phyloP scores from a whole-genome alignment of 2,797 vertebrate genomes.

The Ctenopoma multispine region DNA sequence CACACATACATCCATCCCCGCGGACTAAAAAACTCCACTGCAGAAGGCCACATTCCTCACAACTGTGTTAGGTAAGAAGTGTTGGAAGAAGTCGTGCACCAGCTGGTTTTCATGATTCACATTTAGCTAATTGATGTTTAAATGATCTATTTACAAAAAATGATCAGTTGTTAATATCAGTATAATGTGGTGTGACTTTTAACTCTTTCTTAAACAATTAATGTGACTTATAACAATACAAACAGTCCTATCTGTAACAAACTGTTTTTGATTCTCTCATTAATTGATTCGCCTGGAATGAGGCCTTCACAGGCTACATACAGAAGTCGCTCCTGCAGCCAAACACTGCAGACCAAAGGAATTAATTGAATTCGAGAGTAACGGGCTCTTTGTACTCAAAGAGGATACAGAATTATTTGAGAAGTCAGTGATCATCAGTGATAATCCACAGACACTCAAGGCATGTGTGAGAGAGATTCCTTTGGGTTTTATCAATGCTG shows the following conservation, averaged over 20 bases:
- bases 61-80: conserved; percentile 35
- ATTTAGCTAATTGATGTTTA: conserved; percentile 13
- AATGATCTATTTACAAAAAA: background rate
- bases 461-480: conserved; percentile 19
- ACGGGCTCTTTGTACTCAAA: conserved; percentile 15
- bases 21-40: conserved; percentile 68
- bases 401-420: conserved; percentile 37
- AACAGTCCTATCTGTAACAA: background rate
- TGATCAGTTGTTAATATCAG: background rate
- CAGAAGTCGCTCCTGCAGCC: background rate
- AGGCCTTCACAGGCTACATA: conserved; percentile 10
- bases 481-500: background rate
- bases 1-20: conserved; percentile 62
- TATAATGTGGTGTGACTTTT: background rate
- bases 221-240: background rate
- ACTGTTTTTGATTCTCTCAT: conserved; percentile 15
- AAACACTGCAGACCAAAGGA: conserved; percentile 21
- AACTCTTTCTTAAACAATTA: background rate
- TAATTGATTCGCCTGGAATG: conserved; percentile 34
- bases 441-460: conserved; percentile 45
- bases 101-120: background rate
- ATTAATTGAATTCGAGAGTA: conserved; percentile 12
- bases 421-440: conserved; percentile 1
- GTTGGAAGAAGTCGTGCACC: background rate
- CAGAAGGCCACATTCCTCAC: conserved; percentile 65